Base-by-base conservation (phyloP, 2,888 invertebrate genomes). In the Stictocephala bisonia region DNA sequence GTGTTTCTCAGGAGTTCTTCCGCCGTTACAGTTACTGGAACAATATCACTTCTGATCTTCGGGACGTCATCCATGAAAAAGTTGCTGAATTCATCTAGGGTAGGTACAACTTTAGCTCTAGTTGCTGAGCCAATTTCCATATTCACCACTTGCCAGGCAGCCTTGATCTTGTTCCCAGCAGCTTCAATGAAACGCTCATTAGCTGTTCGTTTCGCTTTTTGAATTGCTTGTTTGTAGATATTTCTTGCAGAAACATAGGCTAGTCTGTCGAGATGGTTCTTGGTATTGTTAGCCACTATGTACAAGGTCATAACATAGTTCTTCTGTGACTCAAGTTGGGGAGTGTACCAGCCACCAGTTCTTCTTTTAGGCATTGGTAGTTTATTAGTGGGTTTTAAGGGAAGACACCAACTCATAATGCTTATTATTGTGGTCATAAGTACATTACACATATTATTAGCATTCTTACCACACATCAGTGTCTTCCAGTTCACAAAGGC, bases 111-210 rank as follows among this genome's bases (percentile, higher is more conserved):
- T 22, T 51, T 51, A 7, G 9, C 24, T 24, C 13, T 24, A n/a
- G 13, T 27, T 3, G 24, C 3, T 24, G 26, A 2, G 9, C 51
- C 51, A n/a, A 22, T 7, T 18, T 51, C 51, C 51, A 2, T 24
- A 24, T 51, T 51, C 51, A 51, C 51, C 26, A 51, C 26, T 51
- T 51, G 51, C 51, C 51, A 51, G 24, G 51, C 51, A 24, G 51
- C 51, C 11, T 51, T 51, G 3, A 18, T 24, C 20, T 51, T 51
- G 51, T 51, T 51, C 2, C 2, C 26, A 9, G 51, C n/a, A 20
- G 4, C n/a, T 4, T 51, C 51, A 51, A 51, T 51, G 26, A 24
- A 51, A 24, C 1, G 4, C 13, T 51, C 51, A 51, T 51, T 51
- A 2, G 51, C 9, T 13, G 51, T 51, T 3, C 11, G 20, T 24